A percentile compares a stretch with the other conserved stretches of the same genome.
phyloP scores from a whole-genome alignment of 2,888 invertebrate genomes.

The Andrena dorsata region DNA sequence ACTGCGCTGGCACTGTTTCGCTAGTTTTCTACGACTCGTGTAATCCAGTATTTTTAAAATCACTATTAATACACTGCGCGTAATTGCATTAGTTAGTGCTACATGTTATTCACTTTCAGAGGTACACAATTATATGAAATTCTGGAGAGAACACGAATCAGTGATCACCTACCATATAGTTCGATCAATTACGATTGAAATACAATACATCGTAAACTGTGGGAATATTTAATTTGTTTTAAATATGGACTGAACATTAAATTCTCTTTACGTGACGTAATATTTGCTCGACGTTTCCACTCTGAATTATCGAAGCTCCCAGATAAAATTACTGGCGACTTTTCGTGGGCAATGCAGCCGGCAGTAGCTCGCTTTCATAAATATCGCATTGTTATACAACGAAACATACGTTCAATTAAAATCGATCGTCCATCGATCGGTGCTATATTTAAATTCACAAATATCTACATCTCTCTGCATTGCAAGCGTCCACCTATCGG shows the following conservation, averaged over 20 bases:
- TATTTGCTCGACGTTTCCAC: slow-evolving; percentile 2
- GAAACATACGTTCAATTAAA: slow-evolving; percentile 16
- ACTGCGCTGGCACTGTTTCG: too few species aligned
- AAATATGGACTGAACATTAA: slow-evolving; percentile 15
- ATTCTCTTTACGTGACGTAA: slow-evolving; percentile 8
- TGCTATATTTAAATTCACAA: slow-evolving; percentile 10
- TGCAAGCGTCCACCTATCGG: neutral
- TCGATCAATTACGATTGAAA: slow-evolving; percentile 34
- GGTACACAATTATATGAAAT: neutral
- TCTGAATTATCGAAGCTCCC: neutral
- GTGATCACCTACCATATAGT: neutral
- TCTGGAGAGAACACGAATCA: neutral
- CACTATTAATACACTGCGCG: neutral
- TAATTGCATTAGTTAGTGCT: slow-evolving; percentile 4
- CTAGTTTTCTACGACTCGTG: too few species aligned
- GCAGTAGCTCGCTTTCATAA: neutral
- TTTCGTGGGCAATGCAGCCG: neutral
- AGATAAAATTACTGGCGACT: neutral
- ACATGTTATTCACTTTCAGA: neutral
- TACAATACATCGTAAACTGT: neutral
- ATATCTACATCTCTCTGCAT: neutral
- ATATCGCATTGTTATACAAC: neutral
- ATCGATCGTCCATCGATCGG: slow-evolving; percentile 15
- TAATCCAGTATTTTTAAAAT: neutral
- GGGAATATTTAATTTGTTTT: slow-evolving; percentile 35